Evolutionary conservation across 2,113 vertebrate species (phyloP), one percentile per base, ranked within the genome.

Genomic region (Alaudala cheleensis): DNA sequence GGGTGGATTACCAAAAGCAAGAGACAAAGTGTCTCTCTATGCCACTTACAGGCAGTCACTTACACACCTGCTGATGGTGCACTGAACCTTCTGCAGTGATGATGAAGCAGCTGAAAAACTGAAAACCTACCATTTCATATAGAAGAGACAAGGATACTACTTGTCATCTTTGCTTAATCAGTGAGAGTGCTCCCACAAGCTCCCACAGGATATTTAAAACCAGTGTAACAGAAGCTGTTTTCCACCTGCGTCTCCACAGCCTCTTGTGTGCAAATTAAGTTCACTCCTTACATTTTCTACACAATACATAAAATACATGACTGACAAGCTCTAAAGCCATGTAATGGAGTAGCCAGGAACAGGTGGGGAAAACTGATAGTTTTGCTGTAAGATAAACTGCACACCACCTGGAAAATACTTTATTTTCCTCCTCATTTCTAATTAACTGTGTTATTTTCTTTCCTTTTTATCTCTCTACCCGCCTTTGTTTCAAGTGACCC

Each of bases 401-500:
- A 77, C 53, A 64, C 47, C 94, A 97, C 93, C 93, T 96, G 94
- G 79, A 62, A 90, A 83, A 88, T 22, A 45, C 42, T 47, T 69
- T 37, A 4, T 71, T 84, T 91, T 85, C 74, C 26, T 89, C 34
- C 23, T 83, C 29, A 54, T 29, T 94, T 77, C 62, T 93, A 94
- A 94, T 95, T 95, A 88, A 67, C 74, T 74, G 69, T 40, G 14
- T 61, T 95, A 80, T 92, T 94, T 94, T 77, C 85, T 82, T 92
- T 77, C 50, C 65, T 69, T 77, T 86, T 69, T 60, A 90, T 62
- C 57, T 85, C 51, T 70, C 65, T 74, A 40, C 23, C 54, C 39
- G 44, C 17, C 82, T 91, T 90, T 86, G 64, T 73, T 64, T 92
- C 72, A n/a, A 78, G 23, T 92, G 85, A 91, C 71, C 51, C 26